These are phyloP conservation scores for Atherinosoma microstoma DNA, from an alignment of 2,797 vertebrate genomes.

Conservation along the genomic window DNA sequence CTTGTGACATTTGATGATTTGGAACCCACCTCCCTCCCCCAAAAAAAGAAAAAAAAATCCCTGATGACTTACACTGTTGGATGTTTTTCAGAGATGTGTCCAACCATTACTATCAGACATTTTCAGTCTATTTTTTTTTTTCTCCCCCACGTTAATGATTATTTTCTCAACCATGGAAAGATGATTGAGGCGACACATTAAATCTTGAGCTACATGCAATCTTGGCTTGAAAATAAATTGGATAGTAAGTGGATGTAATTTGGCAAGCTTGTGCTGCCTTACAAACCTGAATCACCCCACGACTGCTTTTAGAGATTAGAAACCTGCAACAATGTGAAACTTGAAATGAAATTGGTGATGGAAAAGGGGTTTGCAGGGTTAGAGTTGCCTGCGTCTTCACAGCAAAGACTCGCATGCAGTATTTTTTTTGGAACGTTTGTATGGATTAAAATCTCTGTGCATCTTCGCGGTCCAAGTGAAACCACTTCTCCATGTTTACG, in stretches of 20 bases:
- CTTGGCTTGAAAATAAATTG: conserved; percentile 9
- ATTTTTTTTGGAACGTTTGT: conserved; percentile 36
- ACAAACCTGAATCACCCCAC: conserved; percentile 23
- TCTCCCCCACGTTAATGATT: not conserved
- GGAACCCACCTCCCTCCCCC: not conserved
- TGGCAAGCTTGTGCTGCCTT: not conserved
- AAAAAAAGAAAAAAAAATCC: not conserved
- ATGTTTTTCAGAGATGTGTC: not conserved
- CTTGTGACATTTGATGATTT: conserved; percentile 26
- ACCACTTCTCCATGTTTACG: not conserved
- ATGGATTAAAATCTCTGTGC: conserved; percentile 59
- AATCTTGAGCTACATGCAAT: conserved; percentile 14
- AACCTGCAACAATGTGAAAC: conserved; percentile 57
- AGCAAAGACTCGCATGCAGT: conserved; percentile 58
- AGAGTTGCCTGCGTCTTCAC: conserved; percentile 63
- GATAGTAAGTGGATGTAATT: conserved; percentile 18
- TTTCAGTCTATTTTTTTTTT: not conserved
- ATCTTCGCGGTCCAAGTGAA: conserved; percentile 38
- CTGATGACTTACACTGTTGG: not conserved
- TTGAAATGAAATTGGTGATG: conserved; percentile 29
- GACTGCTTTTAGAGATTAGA: conserved; percentile 61
- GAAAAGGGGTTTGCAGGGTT: conserved; percentile 34
- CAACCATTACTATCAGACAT: not conserved
- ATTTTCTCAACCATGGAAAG: not conserved
- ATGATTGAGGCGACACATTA: conserved; percentile 15